Evolutionary conservation across 2,113 vertebrate species (phyloP).

Genomic region (Spheniscus mendiculus): DNA sequence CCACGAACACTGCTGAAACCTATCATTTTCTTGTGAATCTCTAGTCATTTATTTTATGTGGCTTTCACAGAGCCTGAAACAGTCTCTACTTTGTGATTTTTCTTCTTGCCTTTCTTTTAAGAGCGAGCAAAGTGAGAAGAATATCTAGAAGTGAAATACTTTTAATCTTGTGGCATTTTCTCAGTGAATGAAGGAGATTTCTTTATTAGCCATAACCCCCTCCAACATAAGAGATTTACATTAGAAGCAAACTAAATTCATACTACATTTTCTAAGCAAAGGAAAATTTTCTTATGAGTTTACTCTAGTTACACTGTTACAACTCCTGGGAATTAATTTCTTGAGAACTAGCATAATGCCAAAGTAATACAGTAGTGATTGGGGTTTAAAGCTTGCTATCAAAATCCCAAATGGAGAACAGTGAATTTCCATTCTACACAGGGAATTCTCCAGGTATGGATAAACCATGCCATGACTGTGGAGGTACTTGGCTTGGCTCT

Average conservation of each 20-base stretch:
- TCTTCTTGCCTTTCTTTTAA: neutral
- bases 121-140: neutral
- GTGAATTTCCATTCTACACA: neutral
- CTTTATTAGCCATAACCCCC: neutral
- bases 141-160: neutral
- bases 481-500: neutral
- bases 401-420: neutral
- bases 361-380: neutral
- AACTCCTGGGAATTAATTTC: neutral
- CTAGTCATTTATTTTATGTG: neutral
- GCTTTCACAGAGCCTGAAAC: neutral
- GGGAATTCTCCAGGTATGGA: neutral
- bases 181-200: neutral
- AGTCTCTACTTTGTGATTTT: neutral
- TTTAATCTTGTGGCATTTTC: neutral
- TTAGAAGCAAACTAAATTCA: neutral
- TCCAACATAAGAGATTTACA: neutral
- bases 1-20: neutral
- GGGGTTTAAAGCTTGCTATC: neutral
- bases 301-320: neutral
- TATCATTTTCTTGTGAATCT: neutral
- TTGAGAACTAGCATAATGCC: neutral
- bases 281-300: neutral
- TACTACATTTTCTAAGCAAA: neutral
- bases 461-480: neutral